Percentiles rank a stretch among this genome's conserved stretches.
These are phyloP conservation scores for Anabas testudineus DNA, from an alignment of 2,797 vertebrate genomes.

Conservation along the genomic window DNA sequence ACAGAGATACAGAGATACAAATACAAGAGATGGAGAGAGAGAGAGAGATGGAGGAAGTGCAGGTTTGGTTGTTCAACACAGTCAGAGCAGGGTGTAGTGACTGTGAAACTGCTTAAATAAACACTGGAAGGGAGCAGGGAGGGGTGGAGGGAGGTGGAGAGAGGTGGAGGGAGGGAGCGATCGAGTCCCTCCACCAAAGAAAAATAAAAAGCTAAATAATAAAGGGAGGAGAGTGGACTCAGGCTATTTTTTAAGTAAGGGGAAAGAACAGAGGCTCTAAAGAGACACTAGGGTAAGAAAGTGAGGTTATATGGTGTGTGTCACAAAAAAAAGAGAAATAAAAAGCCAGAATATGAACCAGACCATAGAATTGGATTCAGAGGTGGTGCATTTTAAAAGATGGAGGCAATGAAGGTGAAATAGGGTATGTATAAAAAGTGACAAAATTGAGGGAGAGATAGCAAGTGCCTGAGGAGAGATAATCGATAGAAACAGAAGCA, in stretches of 20 bases:
- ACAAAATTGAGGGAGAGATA: conserved; percentile 47
- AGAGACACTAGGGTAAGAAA: conserved; percentile 25
- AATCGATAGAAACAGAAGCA: conserved; percentile 60
- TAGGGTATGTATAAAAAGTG: conserved; percentile 43
- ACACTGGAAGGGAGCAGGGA: conserved; percentile 70
- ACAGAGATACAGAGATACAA: conserved; percentile 46
- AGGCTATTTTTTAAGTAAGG: conserved; percentile 36
- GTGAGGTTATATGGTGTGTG: conserved; percentile 41
- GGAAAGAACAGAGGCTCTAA: conserved; percentile 27
- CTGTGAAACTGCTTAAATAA: conserved; percentile 82
- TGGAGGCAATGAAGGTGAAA: conserved; percentile 61
- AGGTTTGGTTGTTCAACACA: conserved; percentile 54
- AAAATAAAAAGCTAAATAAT: conserved; percentile 43
- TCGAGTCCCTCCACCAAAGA: conserved; percentile 15
- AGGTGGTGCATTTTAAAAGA: conserved; percentile 50
- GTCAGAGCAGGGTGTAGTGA: conserved; percentile 71
- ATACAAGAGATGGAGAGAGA: conserved; percentile 48
- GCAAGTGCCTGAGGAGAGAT: conserved; percentile 48
- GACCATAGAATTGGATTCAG: conserved; percentile 46
- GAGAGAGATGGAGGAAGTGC: conserved; percentile 40
- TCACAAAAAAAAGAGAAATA: conserved; percentile 48
- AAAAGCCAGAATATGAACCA: conserved; percentile 55
- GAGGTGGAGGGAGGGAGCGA: conserved; percentile 16
- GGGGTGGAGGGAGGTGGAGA: conserved; percentile 22
- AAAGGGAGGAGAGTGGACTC: conserved; percentile 30